Base-by-base conservation (phyloP, 2,113 vertebrate genomes). In the Falcunculus frontatus region DNA sequence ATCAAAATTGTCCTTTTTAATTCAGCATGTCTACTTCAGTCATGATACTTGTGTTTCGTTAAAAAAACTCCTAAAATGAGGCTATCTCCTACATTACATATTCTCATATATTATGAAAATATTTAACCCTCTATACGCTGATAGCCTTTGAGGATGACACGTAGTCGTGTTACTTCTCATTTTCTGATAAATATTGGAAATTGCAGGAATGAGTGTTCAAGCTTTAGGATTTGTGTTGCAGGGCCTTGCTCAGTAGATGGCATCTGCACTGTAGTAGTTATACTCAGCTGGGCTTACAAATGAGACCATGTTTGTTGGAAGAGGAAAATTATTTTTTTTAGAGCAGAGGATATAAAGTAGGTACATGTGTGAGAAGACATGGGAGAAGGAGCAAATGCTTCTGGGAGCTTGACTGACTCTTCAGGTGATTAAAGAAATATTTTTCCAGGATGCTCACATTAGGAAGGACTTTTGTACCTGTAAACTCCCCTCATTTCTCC, bases 361-460 rank as follows among this genome's bases (percentile, higher is more conserved):
- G 0, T 53, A 8, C 9, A 0, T 18, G 7, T 32, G 7, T 55
- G 46, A 74, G n/a, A 33, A 74, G 17, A 16, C 52, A 30, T 0
- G 52, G 33, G 25, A 55, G 3, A 25, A 16, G 11, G 20, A 57
- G 57, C 4, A 57, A 50, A 74, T 53, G 11, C 6, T 56, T 86
- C 49, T 47, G 26, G 22, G 55, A 87, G 7, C 21, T 81, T 53
- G 22, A 53, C 14, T 23, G 3, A 13, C 49, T 47, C n/a, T 50
- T 72, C 20, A 30, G 19, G 7, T 41, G 11, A 56, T 52, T 35
- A 65, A 81, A 78, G 22, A 33, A 79, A 35, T 33, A 21, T 21
- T 81, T 87, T 56, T 84, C 14, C 10, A 49, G 20, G 7, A 26
- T 12, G 16, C 8, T 57, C 21, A 23, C 15, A 9, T 15, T 41